A percentile compares a stretch with the other conserved stretches of the same genome.
These are phyloP conservation scores for Drosophila hawaiiensis DNA, from an alignment of 2,888 invertebrate genomes.

Conservation along the genomic window DNA sequence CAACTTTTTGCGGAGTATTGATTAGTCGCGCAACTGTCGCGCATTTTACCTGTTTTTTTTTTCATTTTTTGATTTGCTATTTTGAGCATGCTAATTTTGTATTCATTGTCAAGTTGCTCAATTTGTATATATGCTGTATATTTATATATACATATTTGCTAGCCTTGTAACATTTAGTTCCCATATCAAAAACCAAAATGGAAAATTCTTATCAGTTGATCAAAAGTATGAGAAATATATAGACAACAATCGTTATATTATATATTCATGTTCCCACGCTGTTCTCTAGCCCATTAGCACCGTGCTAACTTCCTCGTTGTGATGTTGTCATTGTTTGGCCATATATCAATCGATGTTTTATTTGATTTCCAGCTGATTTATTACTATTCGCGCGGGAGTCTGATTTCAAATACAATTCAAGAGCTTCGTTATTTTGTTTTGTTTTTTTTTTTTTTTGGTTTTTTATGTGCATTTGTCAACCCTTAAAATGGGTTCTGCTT, in stretches of 20 bases:
- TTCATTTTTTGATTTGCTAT: constrained; percentile 16
- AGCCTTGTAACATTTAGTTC: constrained; percentile 17
- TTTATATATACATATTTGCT: neutral
- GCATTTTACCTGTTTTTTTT: neutral
- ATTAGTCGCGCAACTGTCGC: neutral
- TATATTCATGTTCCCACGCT: constrained; percentile 25
- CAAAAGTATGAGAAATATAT: neutral
- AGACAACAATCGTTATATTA: neutral
- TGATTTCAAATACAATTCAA: neutral
- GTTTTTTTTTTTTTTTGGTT: neutral
- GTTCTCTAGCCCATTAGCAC: constrained; percentile 8
- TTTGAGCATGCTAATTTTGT: constrained; percentile 46
- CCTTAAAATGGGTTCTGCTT: constrained; percentile 17
- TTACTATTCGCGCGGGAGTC: constrained; percentile 12
- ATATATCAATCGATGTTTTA: constrained; percentile 18
- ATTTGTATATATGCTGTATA: constrained; percentile 13
- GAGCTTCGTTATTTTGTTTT: neutral
- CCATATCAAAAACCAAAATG: constrained; percentile 8
- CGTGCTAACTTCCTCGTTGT: constrained; percentile 9
- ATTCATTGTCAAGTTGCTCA: constrained; percentile 57
- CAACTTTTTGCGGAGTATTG: constrained; percentile 14
- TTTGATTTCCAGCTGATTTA: constrained; percentile 41
- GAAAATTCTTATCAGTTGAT: constrained; percentile 5
- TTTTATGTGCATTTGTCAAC: constrained; percentile 12
- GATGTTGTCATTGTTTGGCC: neutral